A percentile compares a stretch with the other conserved stretches of the same genome.
Evolutionary conservation across 1,140 invertebrate species (phyloP).

Genomic region (Sycophaga agraensis): DNA sequence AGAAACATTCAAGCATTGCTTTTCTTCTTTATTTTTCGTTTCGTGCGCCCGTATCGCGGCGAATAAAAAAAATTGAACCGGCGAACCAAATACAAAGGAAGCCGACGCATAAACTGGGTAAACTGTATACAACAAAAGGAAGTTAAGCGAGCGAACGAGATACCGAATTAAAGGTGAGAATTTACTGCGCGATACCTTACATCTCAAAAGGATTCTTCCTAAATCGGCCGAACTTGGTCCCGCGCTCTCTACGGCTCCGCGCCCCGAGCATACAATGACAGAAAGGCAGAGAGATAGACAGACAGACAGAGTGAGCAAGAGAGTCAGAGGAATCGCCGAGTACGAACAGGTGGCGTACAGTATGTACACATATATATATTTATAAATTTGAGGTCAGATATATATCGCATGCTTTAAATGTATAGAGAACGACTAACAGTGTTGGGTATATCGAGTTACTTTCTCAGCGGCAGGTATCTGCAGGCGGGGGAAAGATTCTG

Average conservation of each 20-base stretch:
- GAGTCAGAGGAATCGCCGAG: conserved; percentile 33
- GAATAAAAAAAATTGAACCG: no score
- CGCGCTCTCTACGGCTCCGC: no score
- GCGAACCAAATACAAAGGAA: no score
- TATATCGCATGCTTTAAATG: conserved; percentile 51
- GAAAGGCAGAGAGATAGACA: not conserved
- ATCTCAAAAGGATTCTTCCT: no score
- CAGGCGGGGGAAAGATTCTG: not conserved
- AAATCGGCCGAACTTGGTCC: no score
- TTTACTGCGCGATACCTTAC: no score
- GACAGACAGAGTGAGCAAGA: no score
- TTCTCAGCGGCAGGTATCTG: conserved; percentile 9
- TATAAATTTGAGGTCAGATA: conserved; percentile 34
- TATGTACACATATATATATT: conserved; percentile 10
- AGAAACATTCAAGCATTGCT: not conserved
- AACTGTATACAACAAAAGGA: not conserved
- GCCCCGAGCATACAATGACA: not conserved
- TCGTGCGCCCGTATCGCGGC: no score
- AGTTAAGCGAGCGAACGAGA: conserved; percentile 26
- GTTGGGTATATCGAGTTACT: conserved; percentile 28
- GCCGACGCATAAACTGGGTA: not conserved
- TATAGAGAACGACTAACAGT: conserved; percentile 47
- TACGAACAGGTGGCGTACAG: conserved; percentile 22
- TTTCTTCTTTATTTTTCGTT: conserved; percentile 5
- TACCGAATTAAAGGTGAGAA: no score